Conservation (phyloP, 2,797 vertebrate species). For the Phalloptychus januarius region DNA sequence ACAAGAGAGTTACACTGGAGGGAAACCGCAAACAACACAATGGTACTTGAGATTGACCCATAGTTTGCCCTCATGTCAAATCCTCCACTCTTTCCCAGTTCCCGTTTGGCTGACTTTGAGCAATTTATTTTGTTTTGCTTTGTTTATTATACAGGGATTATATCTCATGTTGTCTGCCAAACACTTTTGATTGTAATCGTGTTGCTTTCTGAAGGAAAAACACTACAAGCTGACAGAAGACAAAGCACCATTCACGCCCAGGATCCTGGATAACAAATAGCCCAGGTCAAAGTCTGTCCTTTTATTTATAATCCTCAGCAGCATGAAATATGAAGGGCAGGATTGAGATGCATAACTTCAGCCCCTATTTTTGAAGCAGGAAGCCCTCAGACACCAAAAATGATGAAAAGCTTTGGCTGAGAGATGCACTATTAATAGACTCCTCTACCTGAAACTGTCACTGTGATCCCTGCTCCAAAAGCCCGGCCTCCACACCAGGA, state of each 20-base stretch:
- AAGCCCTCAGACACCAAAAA: constrained; percentile 81
- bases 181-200: constrained; percentile 64
- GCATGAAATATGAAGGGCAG: constrained; percentile 82
- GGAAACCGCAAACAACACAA: constrained; percentile 50
- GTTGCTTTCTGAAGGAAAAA: constrained; percentile 65
- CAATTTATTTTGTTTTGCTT: constrained; percentile 59
- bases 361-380: constrained; percentile 74
- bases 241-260: constrained; percentile 73
- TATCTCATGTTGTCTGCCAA: constrained; percentile 59
- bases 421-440: constrained; percentile 88
- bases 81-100: constrained; percentile 25
- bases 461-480: constrained; percentile 70
- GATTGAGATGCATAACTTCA: constrained; percentile 82
- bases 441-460: constrained; percentile 88
- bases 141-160: constrained; percentile 51
- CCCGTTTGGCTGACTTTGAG: constrained; percentile 62
- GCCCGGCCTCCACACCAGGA: constrained; percentile 69
- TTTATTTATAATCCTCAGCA: constrained; percentile 83
- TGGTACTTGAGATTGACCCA: constrained; percentile 56
- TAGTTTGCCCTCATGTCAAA: constrained; percentile 66
- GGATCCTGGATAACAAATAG: constrained; percentile 82
- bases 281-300: constrained; percentile 77
- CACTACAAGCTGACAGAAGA: constrained; percentile 70
- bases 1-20: constrained; percentile 55
- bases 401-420: constrained; percentile 84